A percentile compares a stretch with the other conserved stretches of the same genome.
Evolutionary conservation across 2,888 invertebrate genomes (phyloP).

Genomic region (Drosophila phalerata): DNA sequence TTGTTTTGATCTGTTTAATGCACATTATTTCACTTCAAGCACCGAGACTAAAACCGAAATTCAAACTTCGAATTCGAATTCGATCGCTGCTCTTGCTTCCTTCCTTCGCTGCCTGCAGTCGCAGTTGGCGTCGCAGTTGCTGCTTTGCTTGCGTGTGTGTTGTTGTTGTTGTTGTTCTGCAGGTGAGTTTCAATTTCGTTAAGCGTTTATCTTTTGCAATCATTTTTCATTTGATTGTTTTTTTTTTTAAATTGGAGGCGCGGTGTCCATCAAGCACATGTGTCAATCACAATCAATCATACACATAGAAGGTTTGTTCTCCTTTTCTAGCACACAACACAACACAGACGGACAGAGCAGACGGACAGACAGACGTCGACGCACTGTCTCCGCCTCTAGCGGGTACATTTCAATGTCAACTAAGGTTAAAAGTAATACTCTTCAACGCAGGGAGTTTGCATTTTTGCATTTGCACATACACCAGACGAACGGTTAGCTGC

Average conservation of each 20-base stretch:
- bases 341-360: slow-evolving; percentile 36
- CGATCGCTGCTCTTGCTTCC: slow-evolving; percentile 17
- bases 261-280: slow-evolving; percentile 28
- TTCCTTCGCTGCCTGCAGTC: slow-evolving; percentile 3
- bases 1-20: slow-evolving; percentile 62
- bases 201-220: slow-evolving; percentile 18
- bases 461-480: slow-evolving; percentile 50
- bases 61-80: slow-evolving; percentile 30
- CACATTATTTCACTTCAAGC: slow-evolving; percentile 40
- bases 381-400: slow-evolving; percentile 67
- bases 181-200: slow-evolving; percentile 26
- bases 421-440: slow-evolving; percentile 84
- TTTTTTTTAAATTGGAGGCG: slow-evolving; percentile 18
- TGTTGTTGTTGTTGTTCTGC: slow-evolving; percentile 17
- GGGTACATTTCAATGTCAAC: slow-evolving; percentile 85
- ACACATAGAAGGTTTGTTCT: slow-evolving; percentile 34
- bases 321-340: slow-evolving; percentile 56
- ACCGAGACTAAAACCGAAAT: slow-evolving; percentile 15
- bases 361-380: slow-evolving; percentile 48
- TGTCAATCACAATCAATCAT: slow-evolving; percentile 1
- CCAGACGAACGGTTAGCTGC: slow-evolving; percentile 48
- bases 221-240: background rate
- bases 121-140: slow-evolving; percentile 4
- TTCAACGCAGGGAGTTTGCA: slow-evolving; percentile 49
- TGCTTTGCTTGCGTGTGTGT: slow-evolving; percentile 42